Conservation (phyloP, 2,797 vertebrate genomes). For the Dermochelys coriacea region DNA sequence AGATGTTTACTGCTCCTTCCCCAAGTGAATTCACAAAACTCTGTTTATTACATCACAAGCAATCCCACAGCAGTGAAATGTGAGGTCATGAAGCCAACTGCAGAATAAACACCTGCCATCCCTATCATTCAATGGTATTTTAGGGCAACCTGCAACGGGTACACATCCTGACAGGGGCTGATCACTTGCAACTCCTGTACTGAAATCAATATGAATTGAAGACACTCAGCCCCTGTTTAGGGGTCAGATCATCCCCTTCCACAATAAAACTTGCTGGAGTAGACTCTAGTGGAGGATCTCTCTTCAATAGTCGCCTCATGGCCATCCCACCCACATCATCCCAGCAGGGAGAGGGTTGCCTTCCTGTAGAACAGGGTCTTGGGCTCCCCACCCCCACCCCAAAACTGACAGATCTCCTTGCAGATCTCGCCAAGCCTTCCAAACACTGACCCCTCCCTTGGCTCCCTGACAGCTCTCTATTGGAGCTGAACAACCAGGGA, state of each 20-base stretch:
- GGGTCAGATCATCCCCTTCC: not conserved
- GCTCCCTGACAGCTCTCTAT: not conserved
- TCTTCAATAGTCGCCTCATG: slow-evolving; percentile 1
- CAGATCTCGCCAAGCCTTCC: not conserved
- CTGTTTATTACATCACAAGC: not conserved
- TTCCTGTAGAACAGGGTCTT: not conserved
- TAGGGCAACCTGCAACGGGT: slow-evolving; percentile 21
- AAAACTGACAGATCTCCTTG: not conserved
- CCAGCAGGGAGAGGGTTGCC: not conserved
- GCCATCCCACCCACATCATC: not conserved
- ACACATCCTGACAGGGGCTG: slow-evolving; percentile 18
- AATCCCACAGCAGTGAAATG: not conserved
- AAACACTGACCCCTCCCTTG: not conserved
- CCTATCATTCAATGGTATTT: not conserved
- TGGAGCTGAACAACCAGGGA: not conserved
- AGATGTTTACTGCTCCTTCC: not conserved
- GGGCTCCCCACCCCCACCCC: not conserved
- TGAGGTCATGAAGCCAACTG: not conserved
- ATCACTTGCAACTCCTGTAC: not conserved
- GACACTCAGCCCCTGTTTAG: not conserved
- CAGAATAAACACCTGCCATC: not conserved
- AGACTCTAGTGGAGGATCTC: not conserved
- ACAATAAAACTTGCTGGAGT: slow-evolving; percentile 41
- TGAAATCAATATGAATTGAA: not conserved
- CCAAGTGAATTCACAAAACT: not conserved